Base-by-base conservation (phyloP, 64 coral and sea anemone species). In the Astreopora myriophthalma region DNA sequence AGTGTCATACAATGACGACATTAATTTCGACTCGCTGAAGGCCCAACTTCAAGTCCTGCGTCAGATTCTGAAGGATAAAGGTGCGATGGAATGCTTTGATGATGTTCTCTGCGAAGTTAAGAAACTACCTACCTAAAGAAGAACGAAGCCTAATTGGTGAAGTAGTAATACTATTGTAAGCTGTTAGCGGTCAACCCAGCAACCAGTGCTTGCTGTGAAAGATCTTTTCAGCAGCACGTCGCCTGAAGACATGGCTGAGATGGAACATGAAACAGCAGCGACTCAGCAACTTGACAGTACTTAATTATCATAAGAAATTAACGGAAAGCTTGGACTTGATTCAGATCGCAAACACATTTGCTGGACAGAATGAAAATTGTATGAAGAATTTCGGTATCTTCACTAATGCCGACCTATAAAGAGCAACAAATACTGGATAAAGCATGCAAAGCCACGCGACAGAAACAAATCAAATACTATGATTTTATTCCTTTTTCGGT, bases 141-240 rank as follows among this genome's bases (percentile, higher is more conserved):
- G 70, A 73, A 73, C 0, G 27, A 32, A 28, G 27, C 24, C 25
- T 73, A 73, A 73, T 30, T 73, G 1, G 27, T 27, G 70, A 73
- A 1, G 70, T 60, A n/a, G 0, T 19, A 60, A 60, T 17, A 73
- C 27, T 31, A 31, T 31, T 16, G 20, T 33, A 35, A 73, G 70
- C 70, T 73, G 70, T 31, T 73, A 9, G 70, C 31, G 0, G 70
- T 0, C n/a, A 72, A 72, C 17, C 14, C 69, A 0, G 69, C 69
- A 26, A 72, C 69, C 69, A 72, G 69, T 30, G 69, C 69, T 30
- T 26, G 6, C 69, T 5, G 69, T 30, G 69, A 72, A 30, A 26
- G 69, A 29, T 72, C 69, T 0, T 72, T 72, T 72, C n/a, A n/a
- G n/a, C n/a, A n/a, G n/a, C n/a, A n/a, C n/a, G n/a, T 72, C 69